These are phyloP conservation scores for Sarcoramphus papa DNA, from an alignment of 2,797 vertebrate genomes.

Conservation along the genomic window DNA sequence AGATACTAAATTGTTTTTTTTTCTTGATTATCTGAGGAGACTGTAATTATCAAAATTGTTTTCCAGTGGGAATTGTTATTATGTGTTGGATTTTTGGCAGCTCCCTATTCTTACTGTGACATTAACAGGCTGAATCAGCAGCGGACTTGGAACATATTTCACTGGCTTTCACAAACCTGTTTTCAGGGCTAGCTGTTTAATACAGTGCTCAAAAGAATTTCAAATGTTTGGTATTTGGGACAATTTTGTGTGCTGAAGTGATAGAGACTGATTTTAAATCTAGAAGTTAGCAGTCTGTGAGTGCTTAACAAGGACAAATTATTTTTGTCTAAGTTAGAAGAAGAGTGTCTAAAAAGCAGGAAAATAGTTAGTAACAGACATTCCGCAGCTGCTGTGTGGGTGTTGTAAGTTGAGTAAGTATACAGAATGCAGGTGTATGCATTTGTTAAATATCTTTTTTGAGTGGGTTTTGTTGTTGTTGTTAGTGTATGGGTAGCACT, in stretches of 20 bases:
- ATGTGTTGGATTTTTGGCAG: background rate
- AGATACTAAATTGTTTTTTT: background rate
- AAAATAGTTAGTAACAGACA: background rate
- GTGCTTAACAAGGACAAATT: conserved; percentile 27
- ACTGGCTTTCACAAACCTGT: background rate
- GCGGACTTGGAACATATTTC: background rate
- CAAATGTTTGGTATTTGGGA: background rate
- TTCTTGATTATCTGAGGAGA: background rate
- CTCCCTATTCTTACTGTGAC: background rate
- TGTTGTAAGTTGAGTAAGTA: background rate
- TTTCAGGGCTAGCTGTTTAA: background rate
- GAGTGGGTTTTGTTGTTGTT: background rate
- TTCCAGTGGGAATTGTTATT: background rate
- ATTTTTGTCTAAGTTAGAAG: background rate
- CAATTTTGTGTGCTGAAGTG: background rate
- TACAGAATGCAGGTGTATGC: background rate
- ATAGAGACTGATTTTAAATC: conserved; percentile 6
- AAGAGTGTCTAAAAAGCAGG: background rate
- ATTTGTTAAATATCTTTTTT: background rate
- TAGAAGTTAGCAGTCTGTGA: background rate
- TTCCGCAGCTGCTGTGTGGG: conserved; percentile 1
- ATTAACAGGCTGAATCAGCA: background rate
- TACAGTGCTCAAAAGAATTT: background rate
- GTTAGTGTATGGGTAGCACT: background rate
- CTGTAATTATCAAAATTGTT: background rate